Conservation (phyloP, 2,888 invertebrate genomes). For the Creontiades dilutus region DNA sequence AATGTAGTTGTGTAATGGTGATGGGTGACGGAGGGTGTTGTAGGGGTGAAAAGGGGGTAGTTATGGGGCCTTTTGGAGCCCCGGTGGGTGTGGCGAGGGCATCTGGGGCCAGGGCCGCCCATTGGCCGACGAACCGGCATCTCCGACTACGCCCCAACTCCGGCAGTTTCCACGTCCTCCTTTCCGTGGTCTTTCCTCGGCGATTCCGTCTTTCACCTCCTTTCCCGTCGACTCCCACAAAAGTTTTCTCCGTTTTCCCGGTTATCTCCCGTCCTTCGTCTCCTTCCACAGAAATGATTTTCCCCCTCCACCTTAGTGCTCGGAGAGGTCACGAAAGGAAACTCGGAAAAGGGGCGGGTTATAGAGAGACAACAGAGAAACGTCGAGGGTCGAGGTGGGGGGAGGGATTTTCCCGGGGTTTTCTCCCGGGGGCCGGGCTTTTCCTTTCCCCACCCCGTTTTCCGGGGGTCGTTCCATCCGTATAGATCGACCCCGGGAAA, state of each 20-base stretch:
- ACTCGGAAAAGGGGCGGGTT: not conserved
- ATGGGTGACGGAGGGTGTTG: not conserved
- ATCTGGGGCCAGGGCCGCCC: slow-evolving; percentile 27
- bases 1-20: slow-evolving; percentile 1
- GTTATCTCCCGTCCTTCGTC: slow-evolving; percentile 18
- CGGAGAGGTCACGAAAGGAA: too few relatives aligned
- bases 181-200: slow-evolving; percentile 19
- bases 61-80: not conserved
- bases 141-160: slow-evolving; percentile 30
- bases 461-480: slow-evolving; percentile 20
- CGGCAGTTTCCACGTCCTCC: slow-evolving; percentile 29
- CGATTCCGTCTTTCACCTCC: slow-evolving; percentile 13
- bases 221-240: not conserved
- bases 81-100: slow-evolving; percentile 50
- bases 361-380: too few relatives aligned
- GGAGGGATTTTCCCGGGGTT: slow-evolving; percentile 40
- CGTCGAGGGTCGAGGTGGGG: not conserved
- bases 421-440: slow-evolving; percentile 37
- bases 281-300: not conserved
- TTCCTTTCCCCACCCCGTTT: not conserved
- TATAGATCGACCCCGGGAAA: slow-evolving; percentile 26
- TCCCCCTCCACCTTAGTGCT: too few relatives aligned
- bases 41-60: not conserved
- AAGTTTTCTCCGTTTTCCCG: not conserved
- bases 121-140: slow-evolving; percentile 41